These are phyloP conservation scores for Poecilia latipinna DNA, from an alignment of 2,113 vertebrate species.

Conservation along the genomic window DNA sequence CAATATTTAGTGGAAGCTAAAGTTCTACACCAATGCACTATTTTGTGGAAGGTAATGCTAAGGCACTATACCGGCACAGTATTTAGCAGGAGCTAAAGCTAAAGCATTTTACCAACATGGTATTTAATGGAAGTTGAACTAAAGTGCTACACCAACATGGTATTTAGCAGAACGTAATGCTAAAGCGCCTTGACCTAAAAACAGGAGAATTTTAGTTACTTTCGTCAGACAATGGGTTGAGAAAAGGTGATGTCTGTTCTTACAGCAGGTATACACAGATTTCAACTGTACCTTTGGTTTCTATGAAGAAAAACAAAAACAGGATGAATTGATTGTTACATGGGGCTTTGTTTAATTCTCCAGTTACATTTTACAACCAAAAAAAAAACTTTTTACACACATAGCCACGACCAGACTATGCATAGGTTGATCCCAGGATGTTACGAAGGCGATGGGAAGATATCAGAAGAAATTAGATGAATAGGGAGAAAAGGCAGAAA, in stretches of 20 bases:
- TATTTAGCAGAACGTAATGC: too few species aligned
- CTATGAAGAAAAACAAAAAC: slow-evolving; percentile 23
- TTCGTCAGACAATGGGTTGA: too few species aligned
- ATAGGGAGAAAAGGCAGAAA: slow-evolving; percentile 17
- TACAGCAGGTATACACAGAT: background rate
- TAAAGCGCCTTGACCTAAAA: too few species aligned
- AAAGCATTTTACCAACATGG: too few species aligned
- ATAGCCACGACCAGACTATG: slow-evolving; percentile 69
- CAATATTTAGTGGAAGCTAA: too few species aligned
- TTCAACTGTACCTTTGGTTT: background rate
- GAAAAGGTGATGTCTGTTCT: background rate
- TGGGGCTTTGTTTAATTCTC: slow-evolving; percentile 80
- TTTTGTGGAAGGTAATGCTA: too few species aligned
- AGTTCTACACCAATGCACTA: too few species aligned
- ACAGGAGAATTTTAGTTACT: too few species aligned
- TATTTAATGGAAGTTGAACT: too few species aligned
- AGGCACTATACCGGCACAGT: too few species aligned
- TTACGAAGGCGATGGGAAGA: slow-evolving; percentile 67
- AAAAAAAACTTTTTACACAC: slow-evolving; percentile 50
- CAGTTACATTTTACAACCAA: slow-evolving; percentile 76
- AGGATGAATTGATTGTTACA: slow-evolving; percentile 64
- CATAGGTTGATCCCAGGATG: slow-evolving; percentile 83
- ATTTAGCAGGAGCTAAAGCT: too few species aligned
- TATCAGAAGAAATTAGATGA: slow-evolving; percentile 32
- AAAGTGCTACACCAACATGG: too few species aligned